phyloP scores from a whole-genome alignment of 2,797 vertebrate species.

The Poeciliopsis infans region DNA sequence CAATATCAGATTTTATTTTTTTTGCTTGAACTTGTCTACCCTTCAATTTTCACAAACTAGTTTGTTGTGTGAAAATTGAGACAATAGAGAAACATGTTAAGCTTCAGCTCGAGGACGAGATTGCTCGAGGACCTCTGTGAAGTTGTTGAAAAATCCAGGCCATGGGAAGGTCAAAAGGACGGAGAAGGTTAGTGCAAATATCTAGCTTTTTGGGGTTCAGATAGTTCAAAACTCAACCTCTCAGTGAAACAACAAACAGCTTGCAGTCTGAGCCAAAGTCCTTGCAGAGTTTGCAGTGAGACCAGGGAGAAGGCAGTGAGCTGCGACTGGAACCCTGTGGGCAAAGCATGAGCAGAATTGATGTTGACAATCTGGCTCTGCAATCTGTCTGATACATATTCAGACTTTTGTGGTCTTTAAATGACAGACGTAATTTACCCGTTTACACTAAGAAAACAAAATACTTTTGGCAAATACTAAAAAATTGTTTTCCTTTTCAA shows the following conservation, averaged over 20 bases:
- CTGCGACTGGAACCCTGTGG: conserved; percentile 41
- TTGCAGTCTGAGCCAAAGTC: conserved; percentile 22
- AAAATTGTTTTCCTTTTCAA: not conserved
- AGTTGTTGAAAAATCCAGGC: not conserved
- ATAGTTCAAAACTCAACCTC: conserved; percentile 18
- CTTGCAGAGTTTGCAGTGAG: conserved; percentile 32
- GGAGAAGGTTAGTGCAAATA: not conserved
- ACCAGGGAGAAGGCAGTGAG: conserved; percentile 18
- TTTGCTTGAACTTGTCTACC: not conserved
- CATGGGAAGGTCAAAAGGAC: not conserved
- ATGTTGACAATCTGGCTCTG: conserved; percentile 45
- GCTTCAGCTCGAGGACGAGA: not conserved
- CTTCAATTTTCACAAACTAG: conserved; percentile 1
- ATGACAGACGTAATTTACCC: conserved; percentile 36
- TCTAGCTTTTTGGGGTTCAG: conserved; percentile 21
- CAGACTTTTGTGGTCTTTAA: conserved; percentile 33
- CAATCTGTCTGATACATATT: conserved; percentile 50
- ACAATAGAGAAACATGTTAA: not conserved
- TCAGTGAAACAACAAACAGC: conserved; percentile 27
- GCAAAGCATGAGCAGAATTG: conserved; percentile 35
- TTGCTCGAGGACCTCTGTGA: conserved; percentile 4
- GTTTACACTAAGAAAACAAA: conserved; percentile 19
- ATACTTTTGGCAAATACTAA: conserved; percentile 15
- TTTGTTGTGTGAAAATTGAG: conserved; percentile 10
- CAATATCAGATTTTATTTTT: not conserved